phyloP scores from a whole-genome alignment of 1,140 invertebrate genomes.

The Tetragnatha versicolor region DNA sequence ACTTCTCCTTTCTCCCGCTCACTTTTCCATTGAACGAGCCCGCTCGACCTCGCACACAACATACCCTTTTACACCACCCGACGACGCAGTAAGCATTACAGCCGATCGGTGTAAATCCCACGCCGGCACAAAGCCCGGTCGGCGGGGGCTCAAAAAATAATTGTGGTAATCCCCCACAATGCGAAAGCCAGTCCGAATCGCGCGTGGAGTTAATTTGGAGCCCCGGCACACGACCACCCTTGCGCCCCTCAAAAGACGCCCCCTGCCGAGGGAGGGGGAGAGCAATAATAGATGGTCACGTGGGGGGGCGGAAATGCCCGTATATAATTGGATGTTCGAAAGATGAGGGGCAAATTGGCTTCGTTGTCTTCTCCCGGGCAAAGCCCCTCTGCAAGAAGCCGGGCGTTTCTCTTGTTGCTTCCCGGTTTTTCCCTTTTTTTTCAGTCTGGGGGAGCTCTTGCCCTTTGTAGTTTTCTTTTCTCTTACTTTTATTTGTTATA shows the following conservation, averaged over 20 bases:
- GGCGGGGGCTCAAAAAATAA: constrained; percentile 11
- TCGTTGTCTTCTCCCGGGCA: constrained; percentile 38
- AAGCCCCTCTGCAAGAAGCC: constrained; percentile 23
- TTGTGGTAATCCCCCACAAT: constrained; percentile 12
- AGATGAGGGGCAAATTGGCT: constrained; percentile 53
- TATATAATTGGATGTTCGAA: constrained; percentile 52
- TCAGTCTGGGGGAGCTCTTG: constrained; percentile 16
- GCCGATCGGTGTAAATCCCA: too few relatives aligned
- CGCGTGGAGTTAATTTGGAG: constrained; percentile 37
- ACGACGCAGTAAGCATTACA: too few relatives aligned
- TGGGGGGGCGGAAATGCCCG: constrained; percentile 29
- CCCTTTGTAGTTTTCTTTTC: constrained; percentile 37
- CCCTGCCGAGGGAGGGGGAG: neutral
- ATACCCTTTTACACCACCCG: too few relatives aligned
- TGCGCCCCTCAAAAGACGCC: neutral
- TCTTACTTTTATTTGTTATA: constrained; percentile 15
- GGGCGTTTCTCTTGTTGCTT: constrained; percentile 6
- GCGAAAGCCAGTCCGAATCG: neutral
- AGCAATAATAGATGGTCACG: constrained; percentile 48
- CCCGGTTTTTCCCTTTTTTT: constrained; percentile 12
- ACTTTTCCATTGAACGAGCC: too few relatives aligned
- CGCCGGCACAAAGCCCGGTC: neutral
- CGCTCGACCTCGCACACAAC: too few relatives aligned
- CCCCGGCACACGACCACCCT: neutral
- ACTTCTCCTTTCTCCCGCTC: too few relatives aligned